Conservation (phyloP, 2,888 invertebrate species). For the Apamea anceps region DNA sequence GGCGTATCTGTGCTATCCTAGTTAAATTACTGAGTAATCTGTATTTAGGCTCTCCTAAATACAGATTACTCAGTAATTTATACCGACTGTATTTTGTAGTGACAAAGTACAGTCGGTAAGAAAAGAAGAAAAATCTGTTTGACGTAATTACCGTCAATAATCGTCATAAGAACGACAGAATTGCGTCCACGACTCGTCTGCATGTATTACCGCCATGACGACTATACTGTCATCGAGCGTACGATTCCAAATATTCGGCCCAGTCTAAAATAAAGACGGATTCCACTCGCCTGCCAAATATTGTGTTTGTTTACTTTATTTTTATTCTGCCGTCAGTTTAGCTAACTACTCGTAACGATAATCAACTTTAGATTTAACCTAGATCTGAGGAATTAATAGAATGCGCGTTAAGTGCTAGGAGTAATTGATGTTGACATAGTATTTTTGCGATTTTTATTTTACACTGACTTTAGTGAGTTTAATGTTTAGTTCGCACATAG, state of each 20-base stretch:
- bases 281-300: slow-evolving; percentile 74
- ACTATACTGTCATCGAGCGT: slow-evolving; percentile 58
- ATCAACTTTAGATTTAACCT: slow-evolving; percentile 58
- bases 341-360: slow-evolving; percentile 46
- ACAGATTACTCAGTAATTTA: too few species aligned
- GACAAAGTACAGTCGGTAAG: neutral
- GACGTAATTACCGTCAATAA: slow-evolving; percentile 42
- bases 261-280: slow-evolving; percentile 76
- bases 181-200: slow-evolving; percentile 23
- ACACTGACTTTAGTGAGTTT: slow-evolving; percentile 17
- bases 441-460: slow-evolving; percentile 52
- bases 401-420: slow-evolving; percentile 40
- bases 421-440: slow-evolving; percentile 45
- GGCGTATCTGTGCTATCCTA: too few species aligned
- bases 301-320: slow-evolving; percentile 72
- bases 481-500: slow-evolving; percentile 23
- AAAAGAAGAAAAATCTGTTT: neutral
- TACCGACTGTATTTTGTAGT: too few species aligned
- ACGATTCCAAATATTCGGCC: slow-evolving; percentile 69
- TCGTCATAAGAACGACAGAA: slow-evolving; percentile 33
- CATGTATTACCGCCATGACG: slow-evolving; percentile 52
- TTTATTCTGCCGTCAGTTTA: slow-evolving; percentile 50
- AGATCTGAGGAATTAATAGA: slow-evolving; percentile 46
- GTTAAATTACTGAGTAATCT: too few species aligned
- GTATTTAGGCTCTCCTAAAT: too few species aligned